These are phyloP conservation scores for Ginglymostoma cirratum DNA, from an alignment of 2,113 vertebrate species.

Conservation along the genomic window DNA sequence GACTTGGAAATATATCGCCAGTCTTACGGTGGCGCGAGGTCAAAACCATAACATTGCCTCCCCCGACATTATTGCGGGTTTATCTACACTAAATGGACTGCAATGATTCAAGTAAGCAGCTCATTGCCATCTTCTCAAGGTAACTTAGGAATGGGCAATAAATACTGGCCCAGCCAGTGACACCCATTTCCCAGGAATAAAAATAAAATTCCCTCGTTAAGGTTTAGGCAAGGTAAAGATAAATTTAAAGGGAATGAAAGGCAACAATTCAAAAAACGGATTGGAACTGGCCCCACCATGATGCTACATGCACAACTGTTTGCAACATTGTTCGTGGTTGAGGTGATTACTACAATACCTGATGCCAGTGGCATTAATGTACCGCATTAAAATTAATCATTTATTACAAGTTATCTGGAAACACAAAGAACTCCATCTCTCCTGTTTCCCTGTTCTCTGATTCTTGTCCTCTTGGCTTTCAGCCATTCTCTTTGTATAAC, in stretches of 20 bases:
- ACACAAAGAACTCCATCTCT: background rate
- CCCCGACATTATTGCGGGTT: no score
- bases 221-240: background rate
- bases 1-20: no score
- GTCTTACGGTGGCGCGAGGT: no score
- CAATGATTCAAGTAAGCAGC: no score
- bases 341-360: no score
- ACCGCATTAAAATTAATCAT: background rate
- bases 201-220: background rate
- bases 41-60: no score
- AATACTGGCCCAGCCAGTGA: no score
- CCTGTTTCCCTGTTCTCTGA: background rate
- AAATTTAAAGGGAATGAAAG: background rate
- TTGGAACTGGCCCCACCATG: background rate
- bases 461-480: background rate
- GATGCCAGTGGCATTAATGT: background rate
- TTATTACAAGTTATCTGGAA: background rate
- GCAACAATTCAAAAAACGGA: background rate
- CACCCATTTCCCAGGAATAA: no score
- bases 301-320: background rate
- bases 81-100: no score
- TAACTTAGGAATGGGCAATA: no score
- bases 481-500: background rate
- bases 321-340: background rate
- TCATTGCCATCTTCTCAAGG: no score